Evolutionary conservation across 92 coral and sea anemone genomes (phyloP).

Genomic region (Zoanthus sociatus): DNA sequence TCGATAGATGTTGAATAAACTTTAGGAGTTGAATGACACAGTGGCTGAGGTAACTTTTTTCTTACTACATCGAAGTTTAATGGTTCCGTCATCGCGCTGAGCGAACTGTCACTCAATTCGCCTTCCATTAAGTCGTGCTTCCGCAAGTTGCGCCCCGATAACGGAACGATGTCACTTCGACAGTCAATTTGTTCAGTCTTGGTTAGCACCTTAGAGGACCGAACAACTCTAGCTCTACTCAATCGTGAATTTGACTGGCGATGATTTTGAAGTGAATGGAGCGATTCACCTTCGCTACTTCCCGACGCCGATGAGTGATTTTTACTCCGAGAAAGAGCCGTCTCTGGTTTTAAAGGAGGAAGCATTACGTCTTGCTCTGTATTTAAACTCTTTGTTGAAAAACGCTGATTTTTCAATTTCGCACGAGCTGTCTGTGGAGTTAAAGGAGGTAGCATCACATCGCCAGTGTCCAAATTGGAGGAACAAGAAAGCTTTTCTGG

Average conservation of each 20-base stretch:
- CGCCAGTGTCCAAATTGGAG: background rate
- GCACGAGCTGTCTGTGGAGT: conserved; percentile 61
- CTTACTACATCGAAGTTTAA: conserved; percentile 56
- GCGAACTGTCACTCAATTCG: conserved; percentile 87
- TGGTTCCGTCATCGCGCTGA: conserved; percentile 87
- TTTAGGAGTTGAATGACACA: conserved; percentile 46
- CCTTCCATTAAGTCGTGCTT: conserved; percentile 51
- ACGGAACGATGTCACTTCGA: conserved; percentile 74
- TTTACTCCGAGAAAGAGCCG: conserved; percentile 33
- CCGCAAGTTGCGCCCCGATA: conserved; percentile 35
- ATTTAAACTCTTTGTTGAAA: conserved; percentile 55
- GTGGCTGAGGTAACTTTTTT: conserved; percentile 29
- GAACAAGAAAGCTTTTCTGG: conserved; percentile 23
- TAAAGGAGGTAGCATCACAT: conserved; percentile 29
- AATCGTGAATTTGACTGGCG: conserved; percentile 69
- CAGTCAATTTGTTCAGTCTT: conserved; percentile 67
- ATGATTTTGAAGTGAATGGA: background rate
- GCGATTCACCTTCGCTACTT: conserved; percentile 44
- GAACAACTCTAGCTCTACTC: conserved; percentile 77
- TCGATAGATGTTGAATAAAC: conserved; percentile 57
- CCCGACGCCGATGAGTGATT: conserved; percentile 19
- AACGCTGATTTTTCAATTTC: conserved; percentile 58
- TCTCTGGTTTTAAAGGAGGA: conserved; percentile 83
- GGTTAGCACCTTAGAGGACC: conserved; percentile 69
- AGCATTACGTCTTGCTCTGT: conserved; percentile 72